These are phyloP conservation scores for Pedetes capensis DNA, from an alignment of 2,113 vertebrate species.

Conservation along the genomic window DNA sequence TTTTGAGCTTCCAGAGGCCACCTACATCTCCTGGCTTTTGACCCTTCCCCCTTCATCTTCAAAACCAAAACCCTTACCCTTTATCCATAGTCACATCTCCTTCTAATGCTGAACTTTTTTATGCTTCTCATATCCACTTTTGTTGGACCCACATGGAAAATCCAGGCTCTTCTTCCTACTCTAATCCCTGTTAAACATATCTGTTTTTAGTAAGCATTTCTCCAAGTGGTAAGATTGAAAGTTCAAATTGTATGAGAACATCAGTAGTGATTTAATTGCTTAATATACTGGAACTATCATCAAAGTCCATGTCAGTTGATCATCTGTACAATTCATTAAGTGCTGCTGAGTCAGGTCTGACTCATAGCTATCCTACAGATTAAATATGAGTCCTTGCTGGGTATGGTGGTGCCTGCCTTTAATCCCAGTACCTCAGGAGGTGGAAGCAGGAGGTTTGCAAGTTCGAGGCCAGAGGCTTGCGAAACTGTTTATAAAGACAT, in stretches of 20 bases:
- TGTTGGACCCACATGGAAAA: background rate
- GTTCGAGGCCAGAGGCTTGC: too few relatives aligned
- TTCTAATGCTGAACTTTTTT: background rate
- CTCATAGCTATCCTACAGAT: too few relatives aligned
- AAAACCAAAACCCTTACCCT: background rate
- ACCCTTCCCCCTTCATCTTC: background rate
- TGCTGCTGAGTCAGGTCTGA: too few relatives aligned
- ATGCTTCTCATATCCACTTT: background rate
- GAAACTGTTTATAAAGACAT: too few relatives aligned
- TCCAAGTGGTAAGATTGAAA: background rate
- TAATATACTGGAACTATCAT: background rate
- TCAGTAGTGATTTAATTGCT: background rate
- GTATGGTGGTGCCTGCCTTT: too few relatives aligned
- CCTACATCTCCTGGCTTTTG: background rate
- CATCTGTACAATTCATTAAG: constrained; percentile 9
- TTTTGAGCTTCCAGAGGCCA: background rate
- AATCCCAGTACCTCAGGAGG: too few relatives aligned
- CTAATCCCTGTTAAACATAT: background rate
- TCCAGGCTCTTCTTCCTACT: background rate
- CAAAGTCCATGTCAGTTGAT: background rate
- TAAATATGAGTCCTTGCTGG: too few relatives aligned
- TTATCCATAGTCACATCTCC: background rate
- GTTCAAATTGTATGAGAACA: background rate
- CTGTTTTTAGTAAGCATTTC: background rate
- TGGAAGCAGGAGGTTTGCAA: too few relatives aligned